Evolutionary conservation across 2,888 invertebrate species (phyloP).

Genomic region (Phoenoteleia sp.): DNA sequence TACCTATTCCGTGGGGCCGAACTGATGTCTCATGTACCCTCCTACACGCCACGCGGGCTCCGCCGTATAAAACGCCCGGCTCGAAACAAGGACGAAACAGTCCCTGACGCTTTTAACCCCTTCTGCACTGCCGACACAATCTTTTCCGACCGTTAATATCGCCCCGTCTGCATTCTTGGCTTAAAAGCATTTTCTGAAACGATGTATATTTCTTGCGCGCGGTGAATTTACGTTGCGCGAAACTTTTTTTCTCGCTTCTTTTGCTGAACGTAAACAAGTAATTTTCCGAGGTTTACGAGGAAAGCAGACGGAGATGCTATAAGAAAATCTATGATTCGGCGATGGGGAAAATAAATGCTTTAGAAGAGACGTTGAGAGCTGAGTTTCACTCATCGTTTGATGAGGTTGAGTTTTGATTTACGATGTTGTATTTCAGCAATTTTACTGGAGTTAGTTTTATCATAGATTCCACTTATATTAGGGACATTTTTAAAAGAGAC

Average conservation of each 20-base stretch:
- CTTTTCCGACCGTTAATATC: slow-evolving; percentile 76
- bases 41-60: slow-evolving; percentile 51
- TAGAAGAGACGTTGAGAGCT: no score
- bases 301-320: no score
- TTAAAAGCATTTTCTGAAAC: slow-evolving; percentile 74
- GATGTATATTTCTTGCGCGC: slow-evolving; percentile 55
- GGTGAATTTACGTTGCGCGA: slow-evolving; percentile 41
- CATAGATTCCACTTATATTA: no score
- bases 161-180: slow-evolving; percentile 71
- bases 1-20: slow-evolving; percentile 60
- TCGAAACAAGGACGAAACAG: slow-evolving; percentile 71
- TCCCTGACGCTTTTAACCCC: slow-evolving; percentile 67
- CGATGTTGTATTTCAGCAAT: no score
- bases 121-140: slow-evolving; percentile 66
- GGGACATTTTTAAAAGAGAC: no score
- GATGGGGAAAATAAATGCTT: no score
- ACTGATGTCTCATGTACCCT: slow-evolving; percentile 67
- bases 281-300: slow-evolving; percentile 24
- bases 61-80: slow-evolving; percentile 46
- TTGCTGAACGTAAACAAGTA: slow-evolving; percentile 55
- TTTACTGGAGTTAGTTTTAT: no score
- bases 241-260: slow-evolving; percentile 46
- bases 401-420: no score
- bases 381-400: no score
- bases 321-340: no score